Evolutionary conservation across 2,888 invertebrate species (phyloP), one percentile per base, ranked within the genome.

Genomic region (Drosophila neonasuta): DNA sequence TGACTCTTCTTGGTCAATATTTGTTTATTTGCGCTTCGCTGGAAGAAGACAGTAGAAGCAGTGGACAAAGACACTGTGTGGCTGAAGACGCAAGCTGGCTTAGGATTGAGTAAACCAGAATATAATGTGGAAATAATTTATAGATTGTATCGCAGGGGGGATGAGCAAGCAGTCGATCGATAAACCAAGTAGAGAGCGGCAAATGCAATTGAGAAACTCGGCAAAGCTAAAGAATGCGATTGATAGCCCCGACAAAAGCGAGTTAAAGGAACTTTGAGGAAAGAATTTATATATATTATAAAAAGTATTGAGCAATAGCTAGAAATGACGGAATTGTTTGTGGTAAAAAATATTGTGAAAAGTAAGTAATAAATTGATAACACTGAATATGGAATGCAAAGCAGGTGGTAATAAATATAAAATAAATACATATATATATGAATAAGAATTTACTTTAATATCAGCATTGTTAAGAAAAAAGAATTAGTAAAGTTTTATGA

Each of bases 101-200:
- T 41, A 15, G 54, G 49, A 13, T 42, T 11, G 17, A 42, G 32
- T 30, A 74, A 74, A 76, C 74, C 74, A 74, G 65, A 74, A 63
- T 68, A 63, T 76, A 74, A 76, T 74, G 76, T 71, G 36, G 72
- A 76, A 74, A 76, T 76, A 76, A 74, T 71, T 57, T 42, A 60
- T 39, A 66, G 76, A 71, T 71, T 61, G 65, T 49, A 39, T 61
- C 57, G 30, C 24, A 5, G 24, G 24, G 24, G 55, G 55, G 13
- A 32, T 57, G 51, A 36, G 20, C 36, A 32, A 30, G 17, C 13
- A 60, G 11, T 11, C 13, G 32, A 13, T 34, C 20, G 51, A 39
- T 51, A 36, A 36, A 8, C 20, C 34, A n/a, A 8, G 36, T 5
- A 39, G 7, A 34, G 10, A 2, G n/a, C 6, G 2, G n/a, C 20